Evolutionary conservation across 2,888 invertebrate genomes (phyloP).

Genomic region (Cataglyphis albicans): DNA sequence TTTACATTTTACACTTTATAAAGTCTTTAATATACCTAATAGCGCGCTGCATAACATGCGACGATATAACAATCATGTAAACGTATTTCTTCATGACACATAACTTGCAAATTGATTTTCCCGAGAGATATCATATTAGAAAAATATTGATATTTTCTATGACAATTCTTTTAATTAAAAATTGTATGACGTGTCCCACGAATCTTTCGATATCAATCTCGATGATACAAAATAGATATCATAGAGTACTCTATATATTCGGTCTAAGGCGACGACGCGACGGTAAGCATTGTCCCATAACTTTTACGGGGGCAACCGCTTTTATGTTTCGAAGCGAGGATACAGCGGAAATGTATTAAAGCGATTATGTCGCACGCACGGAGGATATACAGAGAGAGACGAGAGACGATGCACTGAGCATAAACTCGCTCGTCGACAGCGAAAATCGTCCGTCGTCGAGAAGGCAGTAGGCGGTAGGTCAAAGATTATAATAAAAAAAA

Average conservation of each 20-base stretch:
- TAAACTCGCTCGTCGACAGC: conserved; percentile 45
- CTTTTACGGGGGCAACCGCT: conserved; percentile 71
- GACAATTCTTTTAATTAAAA: not conserved
- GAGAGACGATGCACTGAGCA: conserved; percentile 32
- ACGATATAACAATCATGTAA: not conserved
- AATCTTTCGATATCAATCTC: not conserved
- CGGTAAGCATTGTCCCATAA: conserved; percentile 66
- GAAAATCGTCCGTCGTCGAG: conserved; percentile 43
- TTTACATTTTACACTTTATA: not conserved
- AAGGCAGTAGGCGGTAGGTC: conserved; percentile 39
- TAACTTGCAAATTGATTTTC: not conserved
- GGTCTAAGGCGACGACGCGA: conserved; percentile 38
- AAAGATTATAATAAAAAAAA: conserved; percentile 45
- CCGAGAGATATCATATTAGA: not conserved
- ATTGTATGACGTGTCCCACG: not conserved
- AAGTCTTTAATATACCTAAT: not conserved
- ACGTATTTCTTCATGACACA: no score
- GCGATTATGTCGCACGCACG: conserved; percentile 70
- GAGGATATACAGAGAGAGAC: conserved; percentile 50
- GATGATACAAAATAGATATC: not conserved
- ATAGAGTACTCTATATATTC: not conserved
- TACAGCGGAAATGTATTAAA: conserved; percentile 74
- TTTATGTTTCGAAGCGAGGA: conserved; percentile 66
- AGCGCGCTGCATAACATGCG: not conserved
- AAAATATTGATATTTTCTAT: not conserved